Conservation (phyloP, 2,888 invertebrate species). For the Gymnoscelis rufifasciata region DNA sequence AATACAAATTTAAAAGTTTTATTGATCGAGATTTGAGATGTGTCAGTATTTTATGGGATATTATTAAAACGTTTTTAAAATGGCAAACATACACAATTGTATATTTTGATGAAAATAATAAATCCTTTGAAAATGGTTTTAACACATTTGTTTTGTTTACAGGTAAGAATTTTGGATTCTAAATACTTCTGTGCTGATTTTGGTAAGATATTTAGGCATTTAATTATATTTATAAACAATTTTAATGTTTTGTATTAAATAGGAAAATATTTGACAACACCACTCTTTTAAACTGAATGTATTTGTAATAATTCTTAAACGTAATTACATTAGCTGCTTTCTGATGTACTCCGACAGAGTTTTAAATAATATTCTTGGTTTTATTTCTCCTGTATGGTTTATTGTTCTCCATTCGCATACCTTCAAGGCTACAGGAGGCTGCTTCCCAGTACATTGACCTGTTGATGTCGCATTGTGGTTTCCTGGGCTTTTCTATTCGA, state of each 20-base stretch:
- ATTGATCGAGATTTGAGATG: conserved; percentile 2
- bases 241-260: too few species aligned
- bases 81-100: too few species aligned
- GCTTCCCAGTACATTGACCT: conserved; percentile 21
- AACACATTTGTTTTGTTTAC: conserved; percentile 9
- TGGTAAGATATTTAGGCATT: not conserved
- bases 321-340: not conserved
- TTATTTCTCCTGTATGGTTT: not conserved
- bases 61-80: too few species aligned
- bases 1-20: conserved; percentile 2
- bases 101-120: too few species aligned
- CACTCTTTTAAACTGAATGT: too few species aligned
- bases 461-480: conserved; percentile 22
- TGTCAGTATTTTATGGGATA: not conserved
- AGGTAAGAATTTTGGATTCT: conserved; percentile 8
- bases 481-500: conserved; percentile 32
- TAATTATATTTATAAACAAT: not conserved
- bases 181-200: too few species aligned
- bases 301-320: not conserved
- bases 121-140: not conserved
- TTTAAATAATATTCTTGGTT: too few species aligned
- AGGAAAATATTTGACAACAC: too few species aligned
- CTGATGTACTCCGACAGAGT: too few species aligned
- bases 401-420: conserved; percentile 4
- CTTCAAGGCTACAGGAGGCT: conserved; percentile 3